These are phyloP conservation scores for Drosophila hydei DNA, from an alignment of 1,140 invertebrate genomes.

Conservation along the genomic window DNA sequence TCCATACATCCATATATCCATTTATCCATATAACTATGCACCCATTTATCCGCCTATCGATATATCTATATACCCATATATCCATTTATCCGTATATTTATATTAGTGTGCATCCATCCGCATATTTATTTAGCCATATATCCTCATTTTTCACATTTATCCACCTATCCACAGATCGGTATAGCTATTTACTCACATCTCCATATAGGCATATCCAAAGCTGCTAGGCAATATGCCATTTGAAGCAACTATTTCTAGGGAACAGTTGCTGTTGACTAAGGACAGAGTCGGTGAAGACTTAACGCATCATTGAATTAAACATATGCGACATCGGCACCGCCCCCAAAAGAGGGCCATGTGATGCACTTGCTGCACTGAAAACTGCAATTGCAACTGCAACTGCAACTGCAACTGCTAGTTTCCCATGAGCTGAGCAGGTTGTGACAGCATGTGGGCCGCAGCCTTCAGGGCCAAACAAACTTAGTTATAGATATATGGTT, in stretches of 20 bases:
- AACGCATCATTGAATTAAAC: slow-evolving; percentile 27
- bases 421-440: slow-evolving; percentile 41
- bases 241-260: neutral
- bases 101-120: too few relatives aligned
- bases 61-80: too few relatives aligned
- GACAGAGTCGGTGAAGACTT: slow-evolving; percentile 18
- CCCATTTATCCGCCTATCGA: too few relatives aligned
- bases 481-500: neutral
- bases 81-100: too few relatives aligned
- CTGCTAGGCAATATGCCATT: neutral
- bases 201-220: neutral
- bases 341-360: neutral
- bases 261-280: slow-evolving; percentile 4
- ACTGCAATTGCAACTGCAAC: slow-evolving; percentile 20
- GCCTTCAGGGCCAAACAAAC: slow-evolving; percentile 5
- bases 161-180: too few relatives aligned
- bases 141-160: too few relatives aligned
- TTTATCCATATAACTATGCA: too few relatives aligned
- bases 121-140: too few relatives aligned
- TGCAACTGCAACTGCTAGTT: slow-evolving; percentile 17
- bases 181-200: too few relatives aligned
- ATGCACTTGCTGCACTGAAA: slow-evolving; percentile 31
- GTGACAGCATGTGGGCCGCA: slow-evolving; percentile 7
- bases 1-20: neutral
- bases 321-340: slow-evolving; percentile 13